phyloP scores from a whole-genome alignment of 2,113 vertebrate genomes.

The Barbus barbus region DNA sequence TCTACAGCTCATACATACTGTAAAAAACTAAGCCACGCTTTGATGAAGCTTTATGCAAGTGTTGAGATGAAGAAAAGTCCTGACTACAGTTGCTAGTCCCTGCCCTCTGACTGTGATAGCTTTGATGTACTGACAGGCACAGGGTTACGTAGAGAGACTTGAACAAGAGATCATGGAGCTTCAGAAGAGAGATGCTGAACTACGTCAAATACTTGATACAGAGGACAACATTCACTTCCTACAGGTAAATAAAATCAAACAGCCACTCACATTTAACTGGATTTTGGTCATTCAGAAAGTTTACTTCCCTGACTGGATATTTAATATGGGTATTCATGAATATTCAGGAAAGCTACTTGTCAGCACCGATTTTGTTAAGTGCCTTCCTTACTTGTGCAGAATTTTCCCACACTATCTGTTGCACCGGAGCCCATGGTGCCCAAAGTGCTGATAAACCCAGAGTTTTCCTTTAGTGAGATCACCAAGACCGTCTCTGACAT shows the following conservation, averaged over 20 bases:
- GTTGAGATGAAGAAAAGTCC: not conserved
- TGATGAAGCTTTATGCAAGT: not conserved
- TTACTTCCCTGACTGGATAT: not conserved
- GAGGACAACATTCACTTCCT: constrained; percentile 81
- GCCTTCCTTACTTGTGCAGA: constrained; percentile 57
- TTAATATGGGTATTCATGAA: too few relatives aligned
- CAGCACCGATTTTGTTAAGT: not conserved
- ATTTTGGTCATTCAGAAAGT: not conserved
- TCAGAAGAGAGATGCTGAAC: constrained; percentile 72
- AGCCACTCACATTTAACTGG: not conserved
- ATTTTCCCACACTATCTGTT: constrained; percentile 73
- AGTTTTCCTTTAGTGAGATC: constrained; percentile 78
- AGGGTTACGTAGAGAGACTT: constrained; percentile 75
- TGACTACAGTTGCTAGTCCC: not conserved
- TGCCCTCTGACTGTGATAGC: not conserved
- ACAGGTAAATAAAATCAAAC: constrained; percentile 65
- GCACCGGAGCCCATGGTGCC: constrained; percentile 77
- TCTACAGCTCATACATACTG: not conserved
- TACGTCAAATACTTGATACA: constrained; percentile 75
- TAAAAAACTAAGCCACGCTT: not conserved
- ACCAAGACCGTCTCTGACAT: constrained; percentile 73
- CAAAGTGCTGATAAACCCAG: constrained; percentile 78
- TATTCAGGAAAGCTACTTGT: too few relatives aligned
- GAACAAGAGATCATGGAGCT: constrained; percentile 78
- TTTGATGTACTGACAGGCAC: constrained; percentile 59